phyloP scores from a whole-genome alignment of 1,140 invertebrate species.

The Mizuhopecten yessoensis region DNA sequence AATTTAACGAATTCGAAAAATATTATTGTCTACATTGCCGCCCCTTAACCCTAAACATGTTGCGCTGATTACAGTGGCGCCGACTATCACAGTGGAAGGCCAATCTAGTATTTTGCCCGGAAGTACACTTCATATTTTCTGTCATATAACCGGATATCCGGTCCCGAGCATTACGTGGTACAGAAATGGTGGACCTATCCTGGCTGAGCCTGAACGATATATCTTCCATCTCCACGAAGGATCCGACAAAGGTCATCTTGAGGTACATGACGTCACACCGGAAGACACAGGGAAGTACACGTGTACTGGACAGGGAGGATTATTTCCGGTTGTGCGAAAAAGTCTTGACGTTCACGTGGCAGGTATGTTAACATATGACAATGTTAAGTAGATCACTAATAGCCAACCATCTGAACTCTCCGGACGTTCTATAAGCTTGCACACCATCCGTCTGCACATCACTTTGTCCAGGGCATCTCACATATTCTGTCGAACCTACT shows the following conservation, averaged over 20 bases:
- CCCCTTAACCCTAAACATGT: too few relatives aligned
- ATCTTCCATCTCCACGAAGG: slow-evolving; percentile 49
- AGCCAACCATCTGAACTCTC: too few relatives aligned
- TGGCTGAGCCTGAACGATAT: background rate
- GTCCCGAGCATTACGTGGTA: slow-evolving; percentile 51
- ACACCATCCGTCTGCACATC: too few relatives aligned
- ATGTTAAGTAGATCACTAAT: too few relatives aligned
- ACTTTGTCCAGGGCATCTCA: too few relatives aligned
- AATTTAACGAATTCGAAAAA: too few relatives aligned
- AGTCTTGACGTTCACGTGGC: slow-evolving; percentile 40
- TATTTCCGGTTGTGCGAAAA: slow-evolving; percentile 40
- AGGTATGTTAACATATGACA: too few relatives aligned
- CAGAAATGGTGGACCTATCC: slow-evolving; percentile 43
- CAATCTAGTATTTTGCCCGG: slow-evolving; percentile 47
- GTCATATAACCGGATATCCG: slow-evolving; percentile 57
- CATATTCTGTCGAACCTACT: too few relatives aligned
- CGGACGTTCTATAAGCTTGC: too few relatives aligned
- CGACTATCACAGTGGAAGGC: slow-evolving; percentile 45
- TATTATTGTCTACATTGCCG: too few relatives aligned
- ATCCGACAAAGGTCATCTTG: slow-evolving; percentile 55
- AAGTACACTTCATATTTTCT: slow-evolving; percentile 59
- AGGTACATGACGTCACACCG: slow-evolving; percentile 49
- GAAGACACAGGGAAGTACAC: slow-evolving; percentile 48
- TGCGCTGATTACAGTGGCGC: slow-evolving; percentile 51
- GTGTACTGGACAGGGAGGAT: slow-evolving; percentile 41